Percentiles rank a stretch among this genome's conserved stretches.
These are phyloP conservation scores for Cynaeus angustus DNA, from an alignment of 2,888 invertebrate species.

Conservation along the genomic window DNA sequence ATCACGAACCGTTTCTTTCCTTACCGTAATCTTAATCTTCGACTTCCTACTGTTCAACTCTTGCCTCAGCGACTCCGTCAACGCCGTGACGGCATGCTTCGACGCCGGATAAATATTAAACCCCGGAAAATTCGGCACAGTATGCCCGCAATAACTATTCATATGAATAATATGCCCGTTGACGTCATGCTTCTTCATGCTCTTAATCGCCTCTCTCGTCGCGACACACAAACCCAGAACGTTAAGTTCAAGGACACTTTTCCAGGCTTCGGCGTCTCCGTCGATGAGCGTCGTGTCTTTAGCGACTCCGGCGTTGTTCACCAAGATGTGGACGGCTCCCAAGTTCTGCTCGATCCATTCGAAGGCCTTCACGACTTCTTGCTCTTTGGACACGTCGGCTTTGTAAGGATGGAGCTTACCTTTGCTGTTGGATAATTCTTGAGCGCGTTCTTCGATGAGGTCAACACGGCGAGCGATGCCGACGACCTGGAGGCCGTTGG, in stretches of 20 bases:
- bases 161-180: constrained; percentile 46
- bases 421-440: constrained; percentile 7
- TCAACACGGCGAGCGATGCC: constrained; percentile 29
- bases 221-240: constrained; percentile 34
- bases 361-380: constrained; percentile 23
- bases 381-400: constrained; percentile 11
- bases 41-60: not conserved
- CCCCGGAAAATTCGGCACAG: constrained; percentile 55
- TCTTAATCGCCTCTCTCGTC: constrained; percentile 43
- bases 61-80: constrained; percentile 12
- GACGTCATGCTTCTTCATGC: constrained; percentile 34
- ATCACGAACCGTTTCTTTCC: not conserved
- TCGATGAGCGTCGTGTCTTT: constrained; percentile 46
- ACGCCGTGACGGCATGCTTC: constrained; percentile 16
- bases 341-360: constrained; percentile 14
- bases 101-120: constrained; percentile 30
- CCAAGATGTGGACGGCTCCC: constrained; percentile 18
- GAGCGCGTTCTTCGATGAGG: constrained; percentile 12
- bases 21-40: constrained; percentile 41
- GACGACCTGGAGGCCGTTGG: constrained; percentile 30
- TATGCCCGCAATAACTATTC: constrained; percentile 47
- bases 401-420: constrained; percentile 32
- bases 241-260: constrained; percentile 49
- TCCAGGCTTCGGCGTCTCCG: constrained; percentile 53
- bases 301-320: constrained; percentile 23